These are phyloP conservation scores for Ursus arctos DNA, from an alignment of 2,113 vertebrate genomes.

Conservation along the genomic window DNA sequence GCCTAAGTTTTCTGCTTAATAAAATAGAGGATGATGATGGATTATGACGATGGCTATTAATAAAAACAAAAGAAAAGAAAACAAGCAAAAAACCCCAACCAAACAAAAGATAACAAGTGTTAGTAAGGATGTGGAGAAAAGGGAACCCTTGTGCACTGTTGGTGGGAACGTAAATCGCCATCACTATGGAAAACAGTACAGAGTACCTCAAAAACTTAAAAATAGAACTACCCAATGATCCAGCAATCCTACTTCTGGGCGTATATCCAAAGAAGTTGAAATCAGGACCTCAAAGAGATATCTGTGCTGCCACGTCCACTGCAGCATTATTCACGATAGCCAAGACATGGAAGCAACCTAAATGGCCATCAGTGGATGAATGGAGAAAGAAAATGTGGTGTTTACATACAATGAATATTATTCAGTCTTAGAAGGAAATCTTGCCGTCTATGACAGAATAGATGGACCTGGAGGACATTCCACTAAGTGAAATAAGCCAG, in stretches of 20 bases:
- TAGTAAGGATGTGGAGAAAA: neutral
- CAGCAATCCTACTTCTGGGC: neutral
- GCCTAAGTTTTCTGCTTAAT: neutral
- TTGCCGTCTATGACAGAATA: neutral
- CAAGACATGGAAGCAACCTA: neutral
- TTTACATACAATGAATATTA: no score
- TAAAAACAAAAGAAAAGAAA: neutral
- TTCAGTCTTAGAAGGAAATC: neutral
- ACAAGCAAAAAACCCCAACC: neutral
- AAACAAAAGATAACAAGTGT: neutral
- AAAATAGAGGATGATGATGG: neutral
- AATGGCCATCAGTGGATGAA: neutral
- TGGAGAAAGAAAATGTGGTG: neutral
- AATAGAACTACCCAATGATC: neutral
- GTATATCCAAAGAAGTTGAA: neutral
- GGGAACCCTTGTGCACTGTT: neutral
- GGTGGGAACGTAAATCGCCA: neutral
- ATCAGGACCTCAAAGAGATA: neutral
- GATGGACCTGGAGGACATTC: neutral
- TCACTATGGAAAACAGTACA: neutral
- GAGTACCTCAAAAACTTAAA: neutral
- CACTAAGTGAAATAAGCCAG: neutral
- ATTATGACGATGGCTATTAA: neutral
- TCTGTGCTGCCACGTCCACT: accelerated
- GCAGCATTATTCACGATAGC: neutral